Evolutionary conservation across 2,797 vertebrate species (phyloP).

Genomic region (Neosilurus mollespiculum): DNA sequence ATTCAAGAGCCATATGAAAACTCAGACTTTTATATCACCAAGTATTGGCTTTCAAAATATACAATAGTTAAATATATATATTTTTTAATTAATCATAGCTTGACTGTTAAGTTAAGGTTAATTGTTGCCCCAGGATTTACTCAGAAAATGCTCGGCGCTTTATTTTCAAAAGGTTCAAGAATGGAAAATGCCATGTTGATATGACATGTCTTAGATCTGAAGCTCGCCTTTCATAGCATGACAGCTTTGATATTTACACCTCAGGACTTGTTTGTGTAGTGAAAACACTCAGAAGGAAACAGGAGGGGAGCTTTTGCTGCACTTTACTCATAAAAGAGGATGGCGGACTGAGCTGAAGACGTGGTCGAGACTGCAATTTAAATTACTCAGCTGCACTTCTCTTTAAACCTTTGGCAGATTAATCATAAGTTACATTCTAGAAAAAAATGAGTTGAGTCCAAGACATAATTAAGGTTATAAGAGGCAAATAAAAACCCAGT

Average conservation of each 20-base stretch:
- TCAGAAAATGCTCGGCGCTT: slow-evolving; percentile 47
- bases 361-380: slow-evolving; percentile 32
- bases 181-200: slow-evolving; percentile 56
- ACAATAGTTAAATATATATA: slow-evolving; percentile 33
- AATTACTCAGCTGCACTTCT: slow-evolving; percentile 22
- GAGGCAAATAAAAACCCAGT: neutral
- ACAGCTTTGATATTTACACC: slow-evolving; percentile 69
- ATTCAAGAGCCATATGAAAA: slow-evolving; percentile 46
- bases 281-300: slow-evolving; percentile 59
- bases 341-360: slow-evolving; percentile 55
- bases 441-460: neutral
- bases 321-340: slow-evolving; percentile 40
- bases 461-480: slow-evolving; percentile 4
- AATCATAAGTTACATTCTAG: slow-evolving; percentile 12
- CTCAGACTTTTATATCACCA: slow-evolving; percentile 51
- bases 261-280: slow-evolving; percentile 66
- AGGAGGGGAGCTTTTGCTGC: slow-evolving; percentile 40
- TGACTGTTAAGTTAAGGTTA: slow-evolving; percentile 81
- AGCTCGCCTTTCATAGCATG: slow-evolving; percentile 66
- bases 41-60: slow-evolving; percentile 49
- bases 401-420: slow-evolving; percentile 3
- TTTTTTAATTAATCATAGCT: slow-evolving; percentile 77
- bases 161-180: slow-evolving; percentile 53
- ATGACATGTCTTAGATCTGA: slow-evolving; percentile 55
- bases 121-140: slow-evolving; percentile 73